A percentile compares a stretch with the other conserved stretches of the same genome.
Conservation (phyloP, 2,888 invertebrate genomes). For the Plusia festucae region DNA sequence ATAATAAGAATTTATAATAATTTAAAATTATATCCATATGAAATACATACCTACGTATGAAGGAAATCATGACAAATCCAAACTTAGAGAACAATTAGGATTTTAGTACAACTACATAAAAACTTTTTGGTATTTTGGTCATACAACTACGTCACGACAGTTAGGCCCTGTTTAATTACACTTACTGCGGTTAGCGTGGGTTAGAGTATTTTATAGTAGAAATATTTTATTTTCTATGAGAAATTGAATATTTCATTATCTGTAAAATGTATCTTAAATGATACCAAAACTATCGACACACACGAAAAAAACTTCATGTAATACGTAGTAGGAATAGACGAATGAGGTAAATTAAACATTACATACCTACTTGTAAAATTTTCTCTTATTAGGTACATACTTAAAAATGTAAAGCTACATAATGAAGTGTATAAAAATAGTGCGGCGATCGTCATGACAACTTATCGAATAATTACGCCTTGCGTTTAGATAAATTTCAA, state of each 20-base stretch:
- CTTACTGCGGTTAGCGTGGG: constrained; percentile 59
- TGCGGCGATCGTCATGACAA: constrained; percentile 71
- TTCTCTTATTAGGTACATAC: constrained; percentile 58
- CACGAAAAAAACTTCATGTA: constrained; percentile 72
- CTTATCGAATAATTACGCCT: constrained; percentile 73
- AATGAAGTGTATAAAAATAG: constrained; percentile 78
- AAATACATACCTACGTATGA: constrained; percentile 45
- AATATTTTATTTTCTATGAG: constrained; percentile 61
- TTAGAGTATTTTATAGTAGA: constrained; percentile 57
- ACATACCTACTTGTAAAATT: constrained; percentile 70
- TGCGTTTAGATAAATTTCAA: constrained; percentile 74
- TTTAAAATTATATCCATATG: constrained; percentile 25
- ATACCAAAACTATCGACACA: constrained; percentile 75
- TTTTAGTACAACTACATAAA: constrained; percentile 75
- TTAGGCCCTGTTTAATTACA: constrained; percentile 74
- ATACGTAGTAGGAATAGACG: constrained; percentile 77
- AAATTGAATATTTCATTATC: constrained; percentile 61
- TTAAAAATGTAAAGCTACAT: constrained; percentile 73
- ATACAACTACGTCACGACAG: constrained; percentile 76
- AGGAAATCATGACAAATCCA: constrained; percentile 52
- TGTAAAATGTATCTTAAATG: constrained; percentile 71
- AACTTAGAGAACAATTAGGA: constrained; percentile 65
- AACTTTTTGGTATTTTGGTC: constrained; percentile 74
- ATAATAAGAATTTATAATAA: constrained; percentile 39
- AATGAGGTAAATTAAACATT: constrained; percentile 79